A percentile compares a stretch with the other conserved stretches of the same genome.
Evolutionary conservation across 1,140 invertebrate genomes (phyloP).

Genomic region (Drosophila fuyamai): DNA sequence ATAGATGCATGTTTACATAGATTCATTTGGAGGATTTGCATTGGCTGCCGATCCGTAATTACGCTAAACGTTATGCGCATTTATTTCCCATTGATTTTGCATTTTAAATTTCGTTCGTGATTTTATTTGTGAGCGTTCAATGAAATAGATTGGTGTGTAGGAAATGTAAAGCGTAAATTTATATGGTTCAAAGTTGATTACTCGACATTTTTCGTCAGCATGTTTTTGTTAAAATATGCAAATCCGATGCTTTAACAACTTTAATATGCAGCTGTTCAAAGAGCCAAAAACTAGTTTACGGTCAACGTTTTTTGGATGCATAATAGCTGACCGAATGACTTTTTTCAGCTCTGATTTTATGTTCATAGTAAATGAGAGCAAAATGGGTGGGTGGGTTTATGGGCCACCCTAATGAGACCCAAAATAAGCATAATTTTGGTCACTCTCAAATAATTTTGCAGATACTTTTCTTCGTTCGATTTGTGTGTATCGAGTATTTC

Average conservation of each 20-base stretch:
- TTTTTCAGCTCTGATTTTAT: constrained; percentile 33
- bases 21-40: constrained; percentile 35
- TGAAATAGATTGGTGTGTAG: constrained; percentile 14
- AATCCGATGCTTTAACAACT: constrained; percentile 59
- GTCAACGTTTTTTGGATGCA: constrained; percentile 45
- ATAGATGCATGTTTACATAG: constrained; percentile 13
- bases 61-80: constrained; percentile 80
- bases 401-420: constrained; percentile 62
- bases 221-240: constrained; percentile 66
- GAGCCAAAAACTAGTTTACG: constrained; percentile 58
- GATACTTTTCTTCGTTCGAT: constrained; percentile 14
- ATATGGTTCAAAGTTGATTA: constrained; percentile 46
- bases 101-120: constrained; percentile 58
- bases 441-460: constrained; percentile 23
- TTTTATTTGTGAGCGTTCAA: constrained; percentile 40
- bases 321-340: constrained; percentile 54
- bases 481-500: constrained; percentile 3
- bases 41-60: constrained; percentile 58
- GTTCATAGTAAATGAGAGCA: constrained; percentile 65
- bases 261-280: constrained; percentile 69
- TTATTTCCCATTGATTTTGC: constrained; percentile 70
- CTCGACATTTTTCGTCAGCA: constrained; percentile 21
- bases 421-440: constrained; percentile 13
- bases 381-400: constrained; percentile 12
- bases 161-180: constrained; percentile 36